Percentiles rank a stretch among this genome's conserved stretches.
These are phyloP conservation scores for Protobothrops mucrosquamatus DNA, from an alignment of 2,113 vertebrate genomes.

Conservation along the genomic window DNA sequence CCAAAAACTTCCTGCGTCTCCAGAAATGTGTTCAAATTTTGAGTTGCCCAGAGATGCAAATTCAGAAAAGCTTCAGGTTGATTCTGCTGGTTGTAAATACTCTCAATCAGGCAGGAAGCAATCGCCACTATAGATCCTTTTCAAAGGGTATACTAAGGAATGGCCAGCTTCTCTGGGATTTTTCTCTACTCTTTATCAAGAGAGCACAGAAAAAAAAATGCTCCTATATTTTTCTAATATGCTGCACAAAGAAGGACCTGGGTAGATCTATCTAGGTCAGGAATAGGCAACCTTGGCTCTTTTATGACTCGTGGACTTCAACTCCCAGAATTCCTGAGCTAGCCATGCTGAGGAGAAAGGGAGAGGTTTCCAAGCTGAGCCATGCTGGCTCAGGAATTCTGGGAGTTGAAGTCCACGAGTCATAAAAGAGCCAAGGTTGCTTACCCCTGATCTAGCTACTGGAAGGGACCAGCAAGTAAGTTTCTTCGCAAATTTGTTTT, in stretches of 20 bases:
- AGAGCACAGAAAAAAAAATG: background rate
- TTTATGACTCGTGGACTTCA: too few relatives aligned
- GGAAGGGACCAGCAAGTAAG: slow-evolving; percentile 24
- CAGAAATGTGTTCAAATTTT: background rate
- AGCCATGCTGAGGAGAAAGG: too few relatives aligned
- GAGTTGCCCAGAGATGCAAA: background rate
- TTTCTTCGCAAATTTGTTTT: slow-evolving; percentile 21
- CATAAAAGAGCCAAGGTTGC: too few relatives aligned
- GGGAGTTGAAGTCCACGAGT: too few relatives aligned
- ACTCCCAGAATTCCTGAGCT: too few relatives aligned
- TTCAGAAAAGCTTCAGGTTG: background rate
- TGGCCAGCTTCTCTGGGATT: background rate
- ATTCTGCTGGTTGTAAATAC: background rate
- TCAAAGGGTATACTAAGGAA: background rate
- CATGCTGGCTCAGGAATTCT: too few relatives aligned
- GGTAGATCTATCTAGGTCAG: background rate
- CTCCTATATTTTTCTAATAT: background rate
- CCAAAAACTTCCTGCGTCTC: background rate
- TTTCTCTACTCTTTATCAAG: background rate
- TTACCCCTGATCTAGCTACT: background rate
- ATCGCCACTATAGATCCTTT: background rate
- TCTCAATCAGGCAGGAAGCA: background rate
- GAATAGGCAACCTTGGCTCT: too few relatives aligned
- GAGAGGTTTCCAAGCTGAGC: too few relatives aligned
- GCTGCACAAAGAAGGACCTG: background rate